Base-by-base conservation (phyloP, 1,140 invertebrate species). In the Diuraphis noxia region DNA sequence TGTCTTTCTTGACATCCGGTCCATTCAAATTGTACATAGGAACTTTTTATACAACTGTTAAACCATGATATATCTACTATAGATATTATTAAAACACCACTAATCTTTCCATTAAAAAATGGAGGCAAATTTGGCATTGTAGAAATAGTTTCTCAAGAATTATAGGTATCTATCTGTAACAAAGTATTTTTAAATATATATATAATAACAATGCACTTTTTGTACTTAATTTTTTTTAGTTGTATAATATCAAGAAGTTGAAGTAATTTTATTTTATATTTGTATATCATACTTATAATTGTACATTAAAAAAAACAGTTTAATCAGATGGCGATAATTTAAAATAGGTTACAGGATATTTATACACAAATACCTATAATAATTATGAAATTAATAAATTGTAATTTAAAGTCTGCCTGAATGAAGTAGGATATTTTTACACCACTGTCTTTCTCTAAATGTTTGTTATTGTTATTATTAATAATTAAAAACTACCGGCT, bases 41-140 rank as follows among this genome's bases (percentile, higher is more conserved):
- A 36, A 90, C 0, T 46, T 90, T 46, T 90, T 6, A 30, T n/a
- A 79, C 13, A 21, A 77, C 46, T 90, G 13, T 79, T 79, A 36
- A 36, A 79, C 88, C 56, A 90, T 79, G 88, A 79, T 63, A 90
- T 79, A 90, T 90, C 34, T 30, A 13, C 79, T 46, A 90, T 7
- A 23, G 41, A 90, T 23, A 90, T 34, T 36, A 63, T 90, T 79
- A 90, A 90, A 79, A 79, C 6, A 46, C 88, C 88, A 46, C 30
- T 90, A 25, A 79, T 90, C 10, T 79, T 90, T 46, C 88, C 88
- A 46, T 79, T 90, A 46, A 90, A 90, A 90, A 25, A 38, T 1
- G 88, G 88, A 46, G 88, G 88, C 13, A 90, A 90, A 79, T 30
- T 90, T 10, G 88, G 88, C 88, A 90, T 90, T 17, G 23, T 90